A percentile compares a stretch with the other conserved stretches of the same genome.
Conservation (phyloP, 2,113 vertebrate species). For the Macquaria australasica region DNA sequence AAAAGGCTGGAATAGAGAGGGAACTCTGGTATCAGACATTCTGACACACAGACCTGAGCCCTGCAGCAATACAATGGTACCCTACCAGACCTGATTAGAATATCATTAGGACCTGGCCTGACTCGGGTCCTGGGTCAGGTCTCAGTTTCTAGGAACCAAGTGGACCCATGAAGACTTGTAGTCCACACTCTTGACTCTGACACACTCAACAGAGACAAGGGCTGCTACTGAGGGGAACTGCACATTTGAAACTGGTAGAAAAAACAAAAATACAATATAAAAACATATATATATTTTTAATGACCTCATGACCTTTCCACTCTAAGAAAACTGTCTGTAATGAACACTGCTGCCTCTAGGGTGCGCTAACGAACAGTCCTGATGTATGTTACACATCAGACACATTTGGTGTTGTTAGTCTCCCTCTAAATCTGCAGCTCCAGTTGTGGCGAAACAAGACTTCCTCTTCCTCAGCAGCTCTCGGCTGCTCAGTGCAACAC, state of each 20-base stretch:
- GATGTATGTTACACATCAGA: no score
- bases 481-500: constrained; percentile 17
- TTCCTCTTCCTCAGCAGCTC: background rate
- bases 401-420: background rate
- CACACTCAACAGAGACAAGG: no score
- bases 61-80: background rate
- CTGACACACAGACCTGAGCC: background rate
- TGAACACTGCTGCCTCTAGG: background rate
- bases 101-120: background rate
- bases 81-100: background rate
- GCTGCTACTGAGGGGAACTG: no score
- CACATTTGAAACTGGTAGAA: no score
- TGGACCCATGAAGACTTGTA: background rate
- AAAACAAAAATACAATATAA: no score
- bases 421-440: background rate
- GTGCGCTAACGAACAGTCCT: background rate
- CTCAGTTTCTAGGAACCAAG: background rate
- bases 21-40: no score
- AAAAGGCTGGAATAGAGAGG: background rate
- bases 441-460: background rate
- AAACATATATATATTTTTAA: no score
- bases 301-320: no score
- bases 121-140: background rate
- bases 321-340: background rate
- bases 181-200: no score